Percentiles rank a stretch among this genome's conserved stretches.
phyloP scores from a whole-genome alignment of 2,797 vertebrate genomes.

The Tenualosa thibaudeaui region DNA sequence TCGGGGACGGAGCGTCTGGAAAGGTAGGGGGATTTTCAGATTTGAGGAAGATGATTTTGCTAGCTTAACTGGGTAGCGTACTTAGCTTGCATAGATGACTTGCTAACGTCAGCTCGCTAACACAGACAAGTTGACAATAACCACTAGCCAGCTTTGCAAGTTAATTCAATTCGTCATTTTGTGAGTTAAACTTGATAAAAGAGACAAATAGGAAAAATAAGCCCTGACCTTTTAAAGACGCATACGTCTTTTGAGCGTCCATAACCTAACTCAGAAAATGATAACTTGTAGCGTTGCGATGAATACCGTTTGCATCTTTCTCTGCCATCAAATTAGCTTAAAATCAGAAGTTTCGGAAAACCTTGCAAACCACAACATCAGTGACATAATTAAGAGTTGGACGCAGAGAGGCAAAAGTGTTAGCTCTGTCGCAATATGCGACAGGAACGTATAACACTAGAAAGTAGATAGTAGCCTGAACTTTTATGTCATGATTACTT shows the following conservation, averaged over 20 bases:
- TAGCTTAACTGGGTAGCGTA: neutral
- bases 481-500: neutral
- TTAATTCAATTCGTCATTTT: neutral
- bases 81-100: neutral
- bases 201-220: neutral
- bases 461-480: neutral
- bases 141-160: neutral
- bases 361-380: neutral
- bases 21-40: conserved; percentile 83
- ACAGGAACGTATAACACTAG: neutral
- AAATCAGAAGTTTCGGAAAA: neutral
- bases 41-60: conserved; percentile 33
- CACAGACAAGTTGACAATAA: neutral
- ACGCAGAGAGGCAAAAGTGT: no score
- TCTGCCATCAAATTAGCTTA: neutral
- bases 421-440: neutral
- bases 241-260: no score
- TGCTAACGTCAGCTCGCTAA: conserved; percentile 5
- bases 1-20: conserved; percentile 96
- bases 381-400: neutral
- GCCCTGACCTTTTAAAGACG: neutral
- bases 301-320: neutral
- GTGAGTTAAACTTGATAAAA: neutral
- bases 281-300: neutral
- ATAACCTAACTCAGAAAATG: neutral